A percentile compares a stretch with the other conserved stretches of the same genome.
Conservation (phyloP, 2,113 vertebrate genomes). For the Actenoides lindsayi region DNA sequence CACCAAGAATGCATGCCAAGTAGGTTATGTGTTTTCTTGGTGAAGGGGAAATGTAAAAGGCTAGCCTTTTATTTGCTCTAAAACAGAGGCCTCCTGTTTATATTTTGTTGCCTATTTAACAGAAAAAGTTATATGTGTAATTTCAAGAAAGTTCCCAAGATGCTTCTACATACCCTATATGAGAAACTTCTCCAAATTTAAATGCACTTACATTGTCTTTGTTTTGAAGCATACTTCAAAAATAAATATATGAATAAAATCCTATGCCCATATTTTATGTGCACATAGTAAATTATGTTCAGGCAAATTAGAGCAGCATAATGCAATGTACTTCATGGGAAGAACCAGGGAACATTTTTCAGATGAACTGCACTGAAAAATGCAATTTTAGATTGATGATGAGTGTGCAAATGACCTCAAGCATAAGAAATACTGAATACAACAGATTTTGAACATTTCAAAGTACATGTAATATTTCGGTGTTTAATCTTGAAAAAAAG, state of each 20-base stretch:
- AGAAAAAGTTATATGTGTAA: neutral
- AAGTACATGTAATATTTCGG: neutral
- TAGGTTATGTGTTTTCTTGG: neutral
- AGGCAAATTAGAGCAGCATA: neutral
- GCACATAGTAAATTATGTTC: neutral
- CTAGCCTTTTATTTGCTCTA: too few relatives aligned
- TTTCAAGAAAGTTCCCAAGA: neutral
- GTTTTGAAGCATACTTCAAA: neutral
- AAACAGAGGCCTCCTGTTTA: neutral
- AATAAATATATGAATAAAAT: too few relatives aligned
- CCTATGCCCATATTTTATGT: neutral
- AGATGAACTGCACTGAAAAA: neutral
- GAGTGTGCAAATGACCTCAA: neutral
- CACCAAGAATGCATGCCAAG: neutral
- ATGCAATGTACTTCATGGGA: neutral
- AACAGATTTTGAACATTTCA: neutral
- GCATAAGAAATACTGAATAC: neutral
- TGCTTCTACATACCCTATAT: neutral
- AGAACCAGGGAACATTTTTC: neutral
- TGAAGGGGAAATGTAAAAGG: neutral
- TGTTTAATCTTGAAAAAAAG: neutral
- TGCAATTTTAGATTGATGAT: neutral
- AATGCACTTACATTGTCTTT: accelerated
- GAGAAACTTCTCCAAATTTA: neutral
- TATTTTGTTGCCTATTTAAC: neutral